Conservation (phyloP, 2,888 invertebrate species). For the Morinoia aosen region DNA sequence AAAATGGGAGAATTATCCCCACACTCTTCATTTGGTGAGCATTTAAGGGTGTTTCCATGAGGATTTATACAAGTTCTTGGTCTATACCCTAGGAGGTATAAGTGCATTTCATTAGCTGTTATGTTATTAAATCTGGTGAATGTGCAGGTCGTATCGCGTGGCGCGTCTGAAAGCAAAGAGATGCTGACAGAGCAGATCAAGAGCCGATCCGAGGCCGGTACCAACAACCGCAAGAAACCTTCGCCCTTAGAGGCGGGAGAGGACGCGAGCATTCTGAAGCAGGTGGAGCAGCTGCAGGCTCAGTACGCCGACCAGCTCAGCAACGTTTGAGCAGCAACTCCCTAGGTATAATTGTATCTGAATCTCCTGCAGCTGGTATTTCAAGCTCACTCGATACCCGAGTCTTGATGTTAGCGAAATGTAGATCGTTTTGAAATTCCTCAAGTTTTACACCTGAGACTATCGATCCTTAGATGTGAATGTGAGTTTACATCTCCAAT, state of each 20-base stretch:
- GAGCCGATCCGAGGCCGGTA: not conserved
- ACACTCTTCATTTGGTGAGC: constrained; percentile 59
- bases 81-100: no score
- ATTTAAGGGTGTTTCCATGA: not conserved
- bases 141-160: not conserved
- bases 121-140: no score
- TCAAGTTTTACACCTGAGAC: no score
- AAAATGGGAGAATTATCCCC: constrained; percentile 47
- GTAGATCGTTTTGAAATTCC: no score
- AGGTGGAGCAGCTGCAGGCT: not conserved
- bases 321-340: not conserved
- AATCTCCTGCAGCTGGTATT: not conserved
- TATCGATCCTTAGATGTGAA: no score
- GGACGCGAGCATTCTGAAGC: not conserved
- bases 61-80: no score
- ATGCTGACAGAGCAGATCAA: not conserved
- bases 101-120: no score
- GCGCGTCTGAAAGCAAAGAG: not conserved
- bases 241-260: not conserved
- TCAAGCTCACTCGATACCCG: no score
- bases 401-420: no score
- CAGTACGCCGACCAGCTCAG: not conserved
- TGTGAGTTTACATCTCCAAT: no score
- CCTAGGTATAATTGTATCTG: not conserved
- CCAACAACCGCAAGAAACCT: not conserved